Percentiles rank a stretch among this genome's conserved stretches.
Evolutionary conservation across 2,113 vertebrate genomes (phyloP).

Genomic region (Forbesichthys agassizii): DNA sequence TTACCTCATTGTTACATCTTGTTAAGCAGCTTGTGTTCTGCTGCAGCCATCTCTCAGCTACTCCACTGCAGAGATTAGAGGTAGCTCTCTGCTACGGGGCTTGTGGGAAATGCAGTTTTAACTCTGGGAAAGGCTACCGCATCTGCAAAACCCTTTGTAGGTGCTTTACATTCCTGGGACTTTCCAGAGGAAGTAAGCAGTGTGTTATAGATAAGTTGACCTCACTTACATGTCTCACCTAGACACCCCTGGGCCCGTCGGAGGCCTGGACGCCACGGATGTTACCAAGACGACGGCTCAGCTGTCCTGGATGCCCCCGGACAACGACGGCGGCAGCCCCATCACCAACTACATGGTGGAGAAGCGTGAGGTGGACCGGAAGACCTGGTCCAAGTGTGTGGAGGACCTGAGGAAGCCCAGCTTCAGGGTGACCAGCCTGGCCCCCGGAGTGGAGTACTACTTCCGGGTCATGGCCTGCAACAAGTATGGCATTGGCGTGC

Average conservation of each 20-base stretch:
- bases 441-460: slow-evolving; percentile 91
- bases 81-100: no score
- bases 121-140: no score
- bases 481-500: slow-evolving; percentile 93
- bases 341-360: slow-evolving; percentile 93
- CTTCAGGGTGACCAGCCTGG: slow-evolving; percentile 88
- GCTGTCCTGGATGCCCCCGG: slow-evolving; percentile 93
- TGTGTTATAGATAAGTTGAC: no score
- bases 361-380: slow-evolving; percentile 94
- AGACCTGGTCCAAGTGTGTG: slow-evolving; percentile 90
- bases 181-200: no score
- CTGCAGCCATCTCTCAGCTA: no score
- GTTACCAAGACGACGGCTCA: slow-evolving; percentile 92
- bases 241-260: slow-evolving; percentile 97
- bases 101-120: no score
- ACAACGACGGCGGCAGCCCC: slow-evolving; percentile 94
- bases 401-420: slow-evolving; percentile 94
- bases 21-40: no score
- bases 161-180: no score
- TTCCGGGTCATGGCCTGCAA: slow-evolving; percentile 96
- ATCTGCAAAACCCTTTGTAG: no score
- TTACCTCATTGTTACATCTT: no score
- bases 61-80: no score
- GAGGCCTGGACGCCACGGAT: slow-evolving; percentile 84
- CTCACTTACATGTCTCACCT: slow-evolving; percentile 12